A percentile compares a stretch with the other conserved stretches of the same genome.
Conservation (phyloP, 2,797 vertebrate species). For the Scyliorhinus canicula region DNA sequence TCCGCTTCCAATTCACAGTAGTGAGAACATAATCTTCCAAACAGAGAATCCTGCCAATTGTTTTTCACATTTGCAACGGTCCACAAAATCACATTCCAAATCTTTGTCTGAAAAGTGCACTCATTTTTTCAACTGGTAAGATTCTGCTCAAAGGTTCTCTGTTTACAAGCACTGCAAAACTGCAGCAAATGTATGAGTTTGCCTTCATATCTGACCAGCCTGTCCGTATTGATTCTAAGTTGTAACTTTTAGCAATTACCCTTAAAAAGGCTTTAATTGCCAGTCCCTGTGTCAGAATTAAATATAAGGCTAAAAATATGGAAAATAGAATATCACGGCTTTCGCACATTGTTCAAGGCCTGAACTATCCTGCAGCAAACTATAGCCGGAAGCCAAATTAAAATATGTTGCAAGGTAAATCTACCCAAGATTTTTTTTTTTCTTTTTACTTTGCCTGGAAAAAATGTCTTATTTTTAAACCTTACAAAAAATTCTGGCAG, state of each 20-base stretch:
- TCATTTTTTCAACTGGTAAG: neutral
- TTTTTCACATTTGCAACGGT: neutral
- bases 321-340: neutral
- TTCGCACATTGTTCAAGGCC: neutral
- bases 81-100: neutral
- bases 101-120: neutral
- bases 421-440: slow-evolving; percentile 5
- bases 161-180: neutral
- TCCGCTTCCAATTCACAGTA: too few relatives aligned
- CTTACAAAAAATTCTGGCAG: neutral
- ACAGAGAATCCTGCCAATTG: too few relatives aligned
- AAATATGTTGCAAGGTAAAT: slow-evolving; percentile 19
- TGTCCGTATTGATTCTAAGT: neutral
- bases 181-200: neutral
- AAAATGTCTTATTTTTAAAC: neutral
- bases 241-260: neutral
- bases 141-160: neutral
- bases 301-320: neutral
- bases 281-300: neutral
- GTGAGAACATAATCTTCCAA: too few relatives aligned
- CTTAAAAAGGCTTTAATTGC: neutral
- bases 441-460: neutral
- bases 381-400: slow-evolving; percentile 8
- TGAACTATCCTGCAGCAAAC: neutral
- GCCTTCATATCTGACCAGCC: neutral